A percentile compares a stretch with the other conserved stretches of the same genome.
Evolutionary conservation across 2,797 vertebrate genomes (phyloP).

Genomic region (Gallirallus australis): DNA sequence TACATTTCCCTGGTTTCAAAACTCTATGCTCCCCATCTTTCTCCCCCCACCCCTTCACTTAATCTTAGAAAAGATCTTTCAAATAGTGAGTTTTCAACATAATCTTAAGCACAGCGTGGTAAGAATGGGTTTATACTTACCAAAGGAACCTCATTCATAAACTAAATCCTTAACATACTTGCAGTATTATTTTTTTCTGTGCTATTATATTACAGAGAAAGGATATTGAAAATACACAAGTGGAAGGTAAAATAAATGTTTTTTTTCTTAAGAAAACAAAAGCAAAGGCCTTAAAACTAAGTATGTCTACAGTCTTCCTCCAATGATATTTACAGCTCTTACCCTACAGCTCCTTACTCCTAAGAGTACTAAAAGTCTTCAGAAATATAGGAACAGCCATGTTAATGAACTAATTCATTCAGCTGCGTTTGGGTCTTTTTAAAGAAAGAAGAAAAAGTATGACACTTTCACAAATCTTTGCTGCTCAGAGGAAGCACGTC

Average conservation of each 20-base stretch:
- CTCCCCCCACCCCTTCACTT: accelerated
- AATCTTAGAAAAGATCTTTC: background rate
- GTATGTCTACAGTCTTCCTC: background rate
- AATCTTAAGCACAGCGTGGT: background rate
- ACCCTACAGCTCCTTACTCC: background rate
- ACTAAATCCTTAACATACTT: background rate
- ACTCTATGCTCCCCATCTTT: background rate
- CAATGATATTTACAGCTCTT: background rate
- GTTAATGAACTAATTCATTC: background rate
- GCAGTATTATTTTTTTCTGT: background rate
- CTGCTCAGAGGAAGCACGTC: background rate
- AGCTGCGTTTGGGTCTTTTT: background rate
- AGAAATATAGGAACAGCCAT: background rate
- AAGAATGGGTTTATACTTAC: background rate
- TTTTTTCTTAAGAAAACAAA: background rate
- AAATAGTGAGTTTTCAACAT: background rate
- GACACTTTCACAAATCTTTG: background rate
- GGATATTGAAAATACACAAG: background rate
- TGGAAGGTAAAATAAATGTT: background rate
- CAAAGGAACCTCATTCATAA: background rate
- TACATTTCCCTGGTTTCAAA: background rate
- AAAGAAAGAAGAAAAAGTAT: background rate
- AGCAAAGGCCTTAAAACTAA: background rate
- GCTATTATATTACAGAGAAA: background rate
- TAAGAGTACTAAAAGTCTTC: background rate